A percentile compares a stretch with the other conserved stretches of the same genome.
Conservation (phyloP, 23 tunicate species). For the Styela clava region DNA sequence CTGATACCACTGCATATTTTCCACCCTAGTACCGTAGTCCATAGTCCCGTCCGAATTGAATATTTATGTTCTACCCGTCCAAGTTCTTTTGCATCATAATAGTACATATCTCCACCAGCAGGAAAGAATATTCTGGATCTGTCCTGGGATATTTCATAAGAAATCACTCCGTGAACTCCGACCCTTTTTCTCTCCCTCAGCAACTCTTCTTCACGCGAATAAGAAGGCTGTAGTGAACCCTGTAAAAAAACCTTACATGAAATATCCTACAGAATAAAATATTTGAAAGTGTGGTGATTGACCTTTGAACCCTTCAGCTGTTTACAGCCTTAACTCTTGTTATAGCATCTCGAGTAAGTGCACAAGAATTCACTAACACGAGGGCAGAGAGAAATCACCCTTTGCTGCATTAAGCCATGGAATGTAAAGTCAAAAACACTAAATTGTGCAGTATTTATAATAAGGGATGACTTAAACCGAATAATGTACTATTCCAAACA, state of each 20-base stretch:
- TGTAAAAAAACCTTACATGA: background rate
- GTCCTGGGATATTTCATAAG: constrained; percentile 49
- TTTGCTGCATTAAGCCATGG: too few relatives aligned
- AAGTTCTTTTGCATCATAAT: constrained; percentile 32
- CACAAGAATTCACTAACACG: too few relatives aligned
- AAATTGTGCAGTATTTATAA: too few relatives aligned
- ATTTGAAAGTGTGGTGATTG: background rate
- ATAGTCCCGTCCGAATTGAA: constrained; percentile 60
- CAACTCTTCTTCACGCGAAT: constrained; percentile 86
- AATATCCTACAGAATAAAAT: background rate
- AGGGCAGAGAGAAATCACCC: too few relatives aligned
- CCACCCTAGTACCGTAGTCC: constrained; percentile 41
- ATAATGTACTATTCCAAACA: too few relatives aligned
- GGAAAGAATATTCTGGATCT: constrained; percentile 56
- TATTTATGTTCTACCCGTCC: constrained; percentile 70
- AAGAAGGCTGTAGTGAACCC: constrained; percentile 35
- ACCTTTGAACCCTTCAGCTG: background rate
- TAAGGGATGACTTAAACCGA: too few relatives aligned
- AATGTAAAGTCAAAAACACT: too few relatives aligned
- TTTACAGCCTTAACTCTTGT: too few relatives aligned
- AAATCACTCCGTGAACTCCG: constrained; percentile 68
- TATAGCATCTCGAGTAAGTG: too few relatives aligned
- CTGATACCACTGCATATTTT: too few relatives aligned
- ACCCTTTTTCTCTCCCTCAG: constrained; percentile 86
- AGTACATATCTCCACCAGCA: constrained; percentile 55